These are phyloP conservation scores for Himantopus leucocephalus DNA, from an alignment of 2,113 vertebrate genomes.

Conservation along the genomic window DNA sequence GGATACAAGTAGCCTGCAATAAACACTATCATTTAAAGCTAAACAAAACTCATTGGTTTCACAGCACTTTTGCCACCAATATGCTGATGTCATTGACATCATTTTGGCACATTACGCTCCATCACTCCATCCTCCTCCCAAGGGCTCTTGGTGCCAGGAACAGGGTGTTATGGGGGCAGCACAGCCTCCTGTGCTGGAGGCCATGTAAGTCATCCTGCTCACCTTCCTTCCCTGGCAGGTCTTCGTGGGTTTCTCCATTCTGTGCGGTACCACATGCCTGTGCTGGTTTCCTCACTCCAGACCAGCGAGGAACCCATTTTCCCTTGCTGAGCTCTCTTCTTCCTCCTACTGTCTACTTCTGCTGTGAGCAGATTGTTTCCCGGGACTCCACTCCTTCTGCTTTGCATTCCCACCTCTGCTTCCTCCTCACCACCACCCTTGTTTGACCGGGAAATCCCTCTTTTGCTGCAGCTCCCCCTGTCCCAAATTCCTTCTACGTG, in stretches of 20 bases:
- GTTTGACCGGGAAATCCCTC: not conserved
- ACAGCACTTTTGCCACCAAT: fast-evolving
- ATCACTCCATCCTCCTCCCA: not conserved
- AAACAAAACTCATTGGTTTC: not conserved
- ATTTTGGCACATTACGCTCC: fast-evolving
- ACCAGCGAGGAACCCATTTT: not conserved
- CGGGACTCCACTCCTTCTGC: not conserved
- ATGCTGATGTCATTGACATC: not conserved
- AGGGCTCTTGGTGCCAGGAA: not conserved
- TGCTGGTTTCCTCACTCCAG: not conserved
- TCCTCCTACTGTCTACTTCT: not conserved
- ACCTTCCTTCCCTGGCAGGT: not conserved
- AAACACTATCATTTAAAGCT: not conserved
- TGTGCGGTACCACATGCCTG: not conserved
- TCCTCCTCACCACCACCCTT: not conserved
- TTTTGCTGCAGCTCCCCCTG: not conserved
- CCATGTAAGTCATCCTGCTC: not conserved
- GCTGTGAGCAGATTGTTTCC: not conserved
- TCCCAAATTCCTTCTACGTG: not conserved
- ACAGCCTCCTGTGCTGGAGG: not conserved
- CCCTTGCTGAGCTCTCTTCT: not conserved
- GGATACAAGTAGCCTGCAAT: not conserved
- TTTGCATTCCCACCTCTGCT: not conserved
- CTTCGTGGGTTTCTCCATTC: not conserved
- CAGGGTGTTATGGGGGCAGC: fast-evolving